Evolutionary conservation across 2,888 invertebrate genomes (phyloP), one percentile per base, ranked within the genome.

Genomic region (Sphaerophoria taeniata): DNA sequence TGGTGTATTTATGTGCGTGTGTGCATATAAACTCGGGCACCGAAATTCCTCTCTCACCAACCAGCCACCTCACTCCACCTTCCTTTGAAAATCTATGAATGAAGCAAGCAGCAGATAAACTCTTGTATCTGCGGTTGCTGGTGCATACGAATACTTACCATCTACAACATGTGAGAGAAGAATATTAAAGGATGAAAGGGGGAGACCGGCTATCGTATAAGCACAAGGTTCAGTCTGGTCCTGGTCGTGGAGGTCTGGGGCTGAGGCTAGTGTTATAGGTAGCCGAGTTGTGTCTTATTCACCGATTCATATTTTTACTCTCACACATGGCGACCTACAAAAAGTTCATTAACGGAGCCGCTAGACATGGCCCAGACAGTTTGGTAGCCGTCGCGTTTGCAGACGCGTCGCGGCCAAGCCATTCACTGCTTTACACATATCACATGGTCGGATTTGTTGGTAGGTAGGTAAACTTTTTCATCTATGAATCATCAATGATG

Each of bases 341-440:
- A 91, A 91, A 91, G 91, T 91, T 91, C 91, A 91, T 91, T 92
- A 91, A 91, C 91, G 91, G 91, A 89, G 89, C 87, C 88, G 89
- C 90, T 91, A 91, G 91, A 91, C 91, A 90, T 92, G 91, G 91
- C 91, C 92, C 92, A 91, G 91, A 91, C 91, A 91, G 90, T 89
- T 47, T 53, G 76, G 80, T 80, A 69, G 60, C 39, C 24, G 11
- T 0, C 39, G 6, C 24, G 34, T 4, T 6, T 39, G 34, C 36
- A 24, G 24, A 24, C 24, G 24, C 11, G 12, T 12, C 43, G 61
- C 70, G 72, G 72, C 71, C 72, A 72, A 76, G 56, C 75, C 69
- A 79, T 80, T 76, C 61, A 7, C 49, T 71, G 34, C 67, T 58
- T 12, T 43, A 11, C 56, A 65, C 24, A 31, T 47, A 67, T 56